Evolutionary conservation across 1,140 invertebrate genomes (phyloP).

Genomic region (Vanessa tameamea): DNA sequence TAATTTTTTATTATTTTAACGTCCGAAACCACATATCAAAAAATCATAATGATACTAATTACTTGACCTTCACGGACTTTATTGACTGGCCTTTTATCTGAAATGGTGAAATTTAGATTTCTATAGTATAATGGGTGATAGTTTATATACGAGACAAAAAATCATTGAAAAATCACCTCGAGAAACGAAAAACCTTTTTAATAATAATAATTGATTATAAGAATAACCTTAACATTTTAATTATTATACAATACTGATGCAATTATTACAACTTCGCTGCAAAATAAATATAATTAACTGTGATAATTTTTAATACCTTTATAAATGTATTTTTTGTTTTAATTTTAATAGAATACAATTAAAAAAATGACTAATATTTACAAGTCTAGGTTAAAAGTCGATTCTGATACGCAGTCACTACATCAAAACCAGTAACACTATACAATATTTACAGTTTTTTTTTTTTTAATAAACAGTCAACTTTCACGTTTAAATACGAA

Average conservation of each 20-base stretch:
- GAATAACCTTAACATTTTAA: not conserved
- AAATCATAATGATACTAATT: too few species aligned
- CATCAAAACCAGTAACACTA: constrained; percentile 61
- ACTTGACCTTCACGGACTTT: too few species aligned
- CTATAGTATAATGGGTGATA: too few species aligned
- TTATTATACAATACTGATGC: constrained; percentile 17
- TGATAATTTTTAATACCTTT: constrained; percentile 12
- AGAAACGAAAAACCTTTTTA: too few species aligned
- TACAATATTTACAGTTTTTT: constrained; percentile 67
- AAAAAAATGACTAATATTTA: constrained; percentile 25
- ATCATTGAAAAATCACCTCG: too few species aligned
- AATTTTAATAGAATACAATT: constrained; percentile 19
- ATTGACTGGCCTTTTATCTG: too few species aligned
- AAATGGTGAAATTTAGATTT: too few species aligned
- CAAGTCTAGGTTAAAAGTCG: constrained; percentile 12
- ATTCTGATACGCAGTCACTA: constrained; percentile 20
- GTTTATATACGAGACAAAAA: too few species aligned
- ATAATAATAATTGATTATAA: not conserved
- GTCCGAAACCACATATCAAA: too few species aligned
- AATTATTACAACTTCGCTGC: constrained; percentile 21
- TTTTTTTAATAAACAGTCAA: constrained; percentile 61
- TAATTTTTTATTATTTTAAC: too few species aligned
- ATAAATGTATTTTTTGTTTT: constrained; percentile 20
- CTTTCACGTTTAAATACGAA: constrained; percentile 62
- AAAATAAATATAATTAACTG: constrained; percentile 15